Conservation (phyloP, 2,797 vertebrate species). For the Lemur catta region DNA sequence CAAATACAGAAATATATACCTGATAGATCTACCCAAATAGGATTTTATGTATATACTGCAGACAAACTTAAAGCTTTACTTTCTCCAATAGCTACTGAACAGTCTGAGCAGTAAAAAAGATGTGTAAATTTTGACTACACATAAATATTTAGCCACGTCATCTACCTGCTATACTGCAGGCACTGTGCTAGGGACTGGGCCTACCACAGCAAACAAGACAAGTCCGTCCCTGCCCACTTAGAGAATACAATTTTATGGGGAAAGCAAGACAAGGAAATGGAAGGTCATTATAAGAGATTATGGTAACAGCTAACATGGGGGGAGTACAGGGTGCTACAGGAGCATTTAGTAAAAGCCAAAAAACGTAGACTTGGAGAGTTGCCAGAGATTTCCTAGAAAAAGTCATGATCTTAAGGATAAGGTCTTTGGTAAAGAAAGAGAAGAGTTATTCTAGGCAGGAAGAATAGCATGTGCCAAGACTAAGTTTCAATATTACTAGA, state of each 20-base stretch:
- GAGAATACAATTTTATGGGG: neutral
- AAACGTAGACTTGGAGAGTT: neutral
- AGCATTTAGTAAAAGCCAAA: neutral
- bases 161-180: neutral
- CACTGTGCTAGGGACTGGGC: neutral
- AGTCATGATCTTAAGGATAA: neutral
- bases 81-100: neutral
- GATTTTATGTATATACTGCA: neutral
- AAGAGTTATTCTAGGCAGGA: neutral
- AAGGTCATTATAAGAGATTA: neutral
- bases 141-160: neutral
- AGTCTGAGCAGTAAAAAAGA: neutral
- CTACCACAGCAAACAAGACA: neutral
- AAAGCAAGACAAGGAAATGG: neutral
- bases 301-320: neutral
- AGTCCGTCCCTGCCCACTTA: neutral
- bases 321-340: neutral
- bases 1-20: slow-evolving; percentile 4
- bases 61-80: neutral
- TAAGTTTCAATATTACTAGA: neutral
- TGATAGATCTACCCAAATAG: neutral
- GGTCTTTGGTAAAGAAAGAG: neutral
- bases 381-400: neutral
- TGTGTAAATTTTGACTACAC: slow-evolving; percentile 3
- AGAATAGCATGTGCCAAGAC: neutral